phyloP scores from a whole-genome alignment of 2,113 vertebrate genomes.

The Nibea coibor region DNA sequence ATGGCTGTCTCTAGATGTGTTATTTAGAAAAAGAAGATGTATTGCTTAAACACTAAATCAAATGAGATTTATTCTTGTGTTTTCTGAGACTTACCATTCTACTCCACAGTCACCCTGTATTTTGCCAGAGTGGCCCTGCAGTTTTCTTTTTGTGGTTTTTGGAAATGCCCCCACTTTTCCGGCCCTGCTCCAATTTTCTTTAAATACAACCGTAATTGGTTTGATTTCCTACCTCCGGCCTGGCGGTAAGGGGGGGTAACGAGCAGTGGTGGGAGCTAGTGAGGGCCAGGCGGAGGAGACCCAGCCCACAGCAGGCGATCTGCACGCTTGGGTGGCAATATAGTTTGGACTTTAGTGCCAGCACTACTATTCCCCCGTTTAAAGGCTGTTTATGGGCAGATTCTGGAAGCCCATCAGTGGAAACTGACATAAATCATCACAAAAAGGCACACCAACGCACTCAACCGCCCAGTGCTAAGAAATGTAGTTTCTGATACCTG shows the following conservation, averaged over 20 bases:
- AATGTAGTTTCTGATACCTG: constrained; percentile 29
- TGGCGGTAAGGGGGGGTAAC: constrained; percentile 35
- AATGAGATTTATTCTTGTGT: constrained; percentile 29
- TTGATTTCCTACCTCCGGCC: constrained; percentile 85
- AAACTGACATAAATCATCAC: constrained; percentile 62
- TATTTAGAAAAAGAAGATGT: constrained; percentile 18
- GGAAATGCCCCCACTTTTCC: constrained; percentile 82
- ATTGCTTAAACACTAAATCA: constrained; percentile 3
- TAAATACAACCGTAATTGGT: constrained; percentile 84
- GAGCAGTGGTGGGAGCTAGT: constrained; percentile 31
- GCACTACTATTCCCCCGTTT: constrained; percentile 55
- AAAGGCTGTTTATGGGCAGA: constrained; percentile 75
- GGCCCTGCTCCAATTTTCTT: constrained; percentile 83
- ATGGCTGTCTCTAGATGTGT: constrained; percentile 8
- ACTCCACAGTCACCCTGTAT: constrained; percentile 36
- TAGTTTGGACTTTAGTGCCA: constrained; percentile 62
- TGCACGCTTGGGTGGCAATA: constrained; percentile 73
- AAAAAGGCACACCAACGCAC: constrained; percentile 34
- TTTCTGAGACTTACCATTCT: constrained; percentile 29
- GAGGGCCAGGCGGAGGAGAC: constrained; percentile 63
- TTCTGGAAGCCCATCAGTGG: constrained; percentile 67
- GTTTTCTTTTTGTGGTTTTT: constrained; percentile 79
- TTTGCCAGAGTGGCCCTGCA: constrained; percentile 62
- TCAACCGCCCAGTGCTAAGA: constrained; percentile 26
- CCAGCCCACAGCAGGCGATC: constrained; percentile 63